These are phyloP conservation scores for Dryobotodes eremita DNA, from an alignment of 2,888 invertebrate species.

Conservation along the genomic window DNA sequence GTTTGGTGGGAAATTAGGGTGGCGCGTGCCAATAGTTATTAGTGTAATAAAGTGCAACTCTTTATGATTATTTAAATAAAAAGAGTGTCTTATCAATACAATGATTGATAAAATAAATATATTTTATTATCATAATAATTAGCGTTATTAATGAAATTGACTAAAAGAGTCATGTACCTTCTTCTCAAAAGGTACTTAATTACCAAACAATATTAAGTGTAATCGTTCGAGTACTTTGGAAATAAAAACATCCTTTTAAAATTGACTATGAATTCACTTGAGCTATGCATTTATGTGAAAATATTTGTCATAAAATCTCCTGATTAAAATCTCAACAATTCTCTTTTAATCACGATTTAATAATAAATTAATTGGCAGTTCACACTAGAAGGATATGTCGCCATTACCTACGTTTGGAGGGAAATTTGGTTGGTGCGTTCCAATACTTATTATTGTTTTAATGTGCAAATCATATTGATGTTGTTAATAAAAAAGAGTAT, in stretches of 20 bases:
- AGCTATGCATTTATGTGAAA: neutral
- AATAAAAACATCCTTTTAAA: neutral
- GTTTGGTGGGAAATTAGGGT: neutral
- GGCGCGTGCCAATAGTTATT: neutral
- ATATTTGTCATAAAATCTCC: neutral
- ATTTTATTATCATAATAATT: neutral
- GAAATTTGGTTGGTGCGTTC: neutral
- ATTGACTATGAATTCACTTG: neutral
- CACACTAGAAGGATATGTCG: too few relatives aligned
- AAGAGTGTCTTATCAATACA: neutral
- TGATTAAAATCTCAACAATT: neutral
- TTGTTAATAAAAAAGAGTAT: neutral
- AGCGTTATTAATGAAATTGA: neutral
- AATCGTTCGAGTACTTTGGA: neutral
- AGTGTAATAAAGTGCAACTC: neutral
- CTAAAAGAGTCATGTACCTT: too few relatives aligned
- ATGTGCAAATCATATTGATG: neutral
- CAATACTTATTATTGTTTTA: neutral
- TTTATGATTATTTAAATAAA: too few relatives aligned
- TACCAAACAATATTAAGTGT: neutral
- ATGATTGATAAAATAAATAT: neutral
- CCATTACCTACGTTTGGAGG: neutral
- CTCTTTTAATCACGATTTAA: too few relatives aligned
- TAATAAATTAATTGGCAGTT: slow-evolving; percentile 19
- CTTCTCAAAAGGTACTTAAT: neutral